Evolutionary conservation across 2,797 vertebrate species (phyloP), one percentile per base, ranked within the genome.

Genomic region (Carapus acus): DNA sequence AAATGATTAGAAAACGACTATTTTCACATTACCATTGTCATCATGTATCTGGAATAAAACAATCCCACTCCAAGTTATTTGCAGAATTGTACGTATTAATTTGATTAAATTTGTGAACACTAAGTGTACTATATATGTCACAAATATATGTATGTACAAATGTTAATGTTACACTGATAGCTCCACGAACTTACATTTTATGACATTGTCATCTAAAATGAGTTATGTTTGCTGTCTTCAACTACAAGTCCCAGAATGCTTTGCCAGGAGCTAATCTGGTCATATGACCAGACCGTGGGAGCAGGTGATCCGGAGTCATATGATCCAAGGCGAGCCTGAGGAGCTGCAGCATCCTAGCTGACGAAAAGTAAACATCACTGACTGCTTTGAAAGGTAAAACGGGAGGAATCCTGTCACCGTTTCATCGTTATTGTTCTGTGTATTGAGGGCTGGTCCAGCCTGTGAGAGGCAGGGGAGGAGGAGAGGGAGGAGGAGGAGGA

Each of bases 191-290:
- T n/a, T n/a, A n/a, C n/a, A n/a, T n/a, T n/a, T n/a, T n/a, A n/a
- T n/a, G n/a, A n/a, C n/a, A 33, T 33, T 11, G 8, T 33, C 31
- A 7, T 33, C 12, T 4, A 33, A 33, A 33, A 33, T 7, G 3
- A 33, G 3, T 11, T 9, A 33, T 13, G 12, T 13, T 33, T 3
- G 31, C 31, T 14, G 12, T 15, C 17, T 8, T 49, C 20, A 58
- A 88, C 85, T 86, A 81, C 86, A 88, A 54, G 48, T 86, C 86
- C 88, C 88, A 90, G 63, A 67, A 39, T 59, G 42, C 78, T 54
- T 49, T 64, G 41, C 55, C 2, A 17, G 16, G 24, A 22, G 23
- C 54, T 52, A 62, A 59, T 44, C 51, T 58, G 61, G 77, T 86
- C 88, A 89, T 67, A 78, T 88, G 88, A 87, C 74, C 59, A 47